Percentiles rank a stretch among this genome's conserved stretches.
Evolutionary conservation across 2,113 vertebrate genomes (phyloP).

Genomic region (Apistogramma diplotaenia): DNA sequence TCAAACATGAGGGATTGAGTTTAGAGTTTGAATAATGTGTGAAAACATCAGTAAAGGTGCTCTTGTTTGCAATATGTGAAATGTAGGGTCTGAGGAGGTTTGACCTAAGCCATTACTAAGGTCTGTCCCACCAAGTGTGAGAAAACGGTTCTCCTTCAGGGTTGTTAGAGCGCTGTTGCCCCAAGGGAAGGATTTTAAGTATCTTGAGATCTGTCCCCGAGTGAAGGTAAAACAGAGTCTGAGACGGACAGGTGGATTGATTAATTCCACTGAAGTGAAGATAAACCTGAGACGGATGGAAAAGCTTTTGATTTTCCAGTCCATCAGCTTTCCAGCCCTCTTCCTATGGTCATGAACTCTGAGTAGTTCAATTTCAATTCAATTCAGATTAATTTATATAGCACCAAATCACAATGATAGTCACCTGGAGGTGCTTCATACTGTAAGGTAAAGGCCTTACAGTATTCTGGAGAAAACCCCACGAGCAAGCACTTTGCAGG

Average conservation of each 20-base stretch:
- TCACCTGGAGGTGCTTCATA: background rate
- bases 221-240: background rate
- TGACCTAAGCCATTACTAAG: too few relatives aligned
- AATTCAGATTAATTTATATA: background rate
- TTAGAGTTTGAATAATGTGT: background rate
- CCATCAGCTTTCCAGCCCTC: background rate
- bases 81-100: too few relatives aligned
- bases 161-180: background rate
- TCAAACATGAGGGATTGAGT: background rate
- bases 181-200: background rate
- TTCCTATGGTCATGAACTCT: background rate
- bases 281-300: background rate
- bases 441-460: background rate
- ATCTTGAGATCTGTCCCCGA: background rate
- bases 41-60: background rate
- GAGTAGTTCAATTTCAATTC: background rate
- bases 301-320: background rate
- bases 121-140: background rate
- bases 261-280: background rate
- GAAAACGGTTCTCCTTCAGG: background rate
- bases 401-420: background rate
- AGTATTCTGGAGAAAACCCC: background rate
- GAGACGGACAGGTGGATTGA: background rate
- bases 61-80: background rate
- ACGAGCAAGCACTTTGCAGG: background rate